Evolutionary conservation across 1,140 invertebrate genomes (phyloP), one percentile per base, ranked within the genome.

Genomic region (Anastatus disparis): DNA sequence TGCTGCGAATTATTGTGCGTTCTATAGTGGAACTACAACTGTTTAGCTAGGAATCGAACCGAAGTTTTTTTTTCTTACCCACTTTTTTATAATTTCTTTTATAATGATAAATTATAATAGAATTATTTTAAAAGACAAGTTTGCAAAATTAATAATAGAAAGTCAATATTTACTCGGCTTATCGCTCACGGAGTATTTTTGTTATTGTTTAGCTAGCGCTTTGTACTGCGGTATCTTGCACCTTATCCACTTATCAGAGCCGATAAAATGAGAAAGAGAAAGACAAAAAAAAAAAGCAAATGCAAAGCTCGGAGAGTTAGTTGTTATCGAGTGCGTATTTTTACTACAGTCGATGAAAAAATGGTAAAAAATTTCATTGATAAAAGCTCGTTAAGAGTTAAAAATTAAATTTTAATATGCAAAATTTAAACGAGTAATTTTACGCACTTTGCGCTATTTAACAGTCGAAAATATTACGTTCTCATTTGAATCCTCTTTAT

Each of bases 351-450:
- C 53, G 53, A 58, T 70, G 62, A 56, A 53, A 65, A 73, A 62
- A 75, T 77, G 74, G 76, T 77, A 76, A 77, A 74, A 71, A 75
- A 75, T 50, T 74, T 73, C 71, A 73, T 73, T 77, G 76, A 77
- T 76, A 76, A 72, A 70, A 13, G 66, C 67, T 56, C 63, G 12
- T 12, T 38, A 13, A 10, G 29, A 26, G 12, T 20, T 53, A 62
- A 53, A 62, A 31, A 64, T 12, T n/a, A n/a, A 56, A 29, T 20
- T 8, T 12, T 56, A 26, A 8, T 24, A 13, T 31, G 29, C 61
- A 27, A 50, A 22, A 65, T 2, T 9, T 9, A 24, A 12, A 13
- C n/a, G n/a, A 20, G 27, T n/a, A 44, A 20, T 22, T 20, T 12
- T 6, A 22, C 38, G 22, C 12, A 38, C 29, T 10, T 38, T 38